Evolutionary conservation across 2,113 vertebrate genomes (phyloP).

Genomic region (Lagenorhynchus albirostris): DNA sequence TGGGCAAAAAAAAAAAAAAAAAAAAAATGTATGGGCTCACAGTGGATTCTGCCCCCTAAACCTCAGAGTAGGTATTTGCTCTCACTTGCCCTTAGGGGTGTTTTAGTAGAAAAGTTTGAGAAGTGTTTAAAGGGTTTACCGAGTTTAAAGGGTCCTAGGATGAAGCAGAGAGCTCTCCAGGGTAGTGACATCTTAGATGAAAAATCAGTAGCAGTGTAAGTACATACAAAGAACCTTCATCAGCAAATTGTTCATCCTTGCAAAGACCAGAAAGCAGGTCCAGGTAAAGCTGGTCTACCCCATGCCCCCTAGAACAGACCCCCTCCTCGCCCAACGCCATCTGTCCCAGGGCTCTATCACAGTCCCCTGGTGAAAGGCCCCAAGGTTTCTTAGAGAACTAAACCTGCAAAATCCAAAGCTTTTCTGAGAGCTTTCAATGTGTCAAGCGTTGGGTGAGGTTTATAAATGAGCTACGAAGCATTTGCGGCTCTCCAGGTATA

Average conservation of each 20-base stretch:
- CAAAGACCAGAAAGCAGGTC: background rate
- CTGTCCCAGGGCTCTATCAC: background rate
- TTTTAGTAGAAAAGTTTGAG: slow-evolving; percentile 34
- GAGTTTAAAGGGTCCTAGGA: slow-evolving; percentile 44
- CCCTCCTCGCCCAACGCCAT: background rate
- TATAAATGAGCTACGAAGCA: slow-evolving; percentile 1
- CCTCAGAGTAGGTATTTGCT: background rate
- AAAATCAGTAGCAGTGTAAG: slow-evolving; percentile 48
- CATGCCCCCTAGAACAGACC: background rate
- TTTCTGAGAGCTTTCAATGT: background rate
- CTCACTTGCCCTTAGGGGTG: background rate
- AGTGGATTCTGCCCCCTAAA: background rate
- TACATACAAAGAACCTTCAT: slow-evolving; percentile 45
- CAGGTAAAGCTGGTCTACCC: background rate
- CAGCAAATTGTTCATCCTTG: slow-evolving; percentile 51
- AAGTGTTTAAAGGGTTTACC: slow-evolving; percentile 38
- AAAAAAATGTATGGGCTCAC: background rate
- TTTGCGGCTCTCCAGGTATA: slow-evolving; percentile 14
- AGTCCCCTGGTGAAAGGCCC: background rate
- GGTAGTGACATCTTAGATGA: slow-evolving; percentile 6
- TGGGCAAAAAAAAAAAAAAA: too few species aligned
- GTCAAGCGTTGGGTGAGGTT: background rate
- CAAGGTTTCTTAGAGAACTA: background rate
- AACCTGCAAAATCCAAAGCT: background rate
- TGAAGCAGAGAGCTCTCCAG: slow-evolving; percentile 43